Evolutionary conservation across 2,797 vertebrate species (phyloP), one percentile per base, ranked within the genome.

Genomic region (Lates japonicus): DNA sequence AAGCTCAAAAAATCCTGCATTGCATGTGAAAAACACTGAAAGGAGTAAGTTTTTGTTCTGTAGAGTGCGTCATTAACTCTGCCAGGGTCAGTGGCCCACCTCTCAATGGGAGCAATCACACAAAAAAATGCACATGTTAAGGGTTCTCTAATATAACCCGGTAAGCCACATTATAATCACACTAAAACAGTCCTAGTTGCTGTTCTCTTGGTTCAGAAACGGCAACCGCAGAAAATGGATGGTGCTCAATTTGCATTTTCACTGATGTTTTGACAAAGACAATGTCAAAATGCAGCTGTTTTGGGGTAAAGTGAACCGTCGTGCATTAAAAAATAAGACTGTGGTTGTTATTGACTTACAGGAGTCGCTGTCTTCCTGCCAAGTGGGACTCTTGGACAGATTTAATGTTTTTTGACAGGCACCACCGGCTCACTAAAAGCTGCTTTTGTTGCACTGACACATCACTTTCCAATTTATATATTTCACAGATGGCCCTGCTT

Each of bases 81-180:
- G 31, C 5, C 35, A 35, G 52, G 67, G 49, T 78, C 69, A 52
- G 68, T 16, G 62, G 48, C 75, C 76, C 57, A 48, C 37, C 62
- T 83, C 69, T 82, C 73, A 54, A 25, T 81, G 73, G 71, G 35
- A 83, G 59, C 81, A 82, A 70, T 83, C 57, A 76, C 64, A 33
- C 51, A 59, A 31, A 69, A n/a, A 79, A 73, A 42, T 74, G 44
- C 78, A n/a, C n/a, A 9, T 3, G 46, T 70, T 70, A 82, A 61
- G 49, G 54, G 5, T 41, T 76, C 39, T 68, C 6, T 3, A 60
- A 64, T 60, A 51, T 49, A 37, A 33, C 37, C 17, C 35, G 61
- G 35, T n/a, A 57, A 54, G 63, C 42, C 37, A 42, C 20, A 1
- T 82, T 67, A 63, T 25, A 81, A 76, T 68, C 31, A 70, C 42